phyloP scores from a whole-genome alignment of 2,797 vertebrate species.

The Lutjanus argentimaculatus region DNA sequence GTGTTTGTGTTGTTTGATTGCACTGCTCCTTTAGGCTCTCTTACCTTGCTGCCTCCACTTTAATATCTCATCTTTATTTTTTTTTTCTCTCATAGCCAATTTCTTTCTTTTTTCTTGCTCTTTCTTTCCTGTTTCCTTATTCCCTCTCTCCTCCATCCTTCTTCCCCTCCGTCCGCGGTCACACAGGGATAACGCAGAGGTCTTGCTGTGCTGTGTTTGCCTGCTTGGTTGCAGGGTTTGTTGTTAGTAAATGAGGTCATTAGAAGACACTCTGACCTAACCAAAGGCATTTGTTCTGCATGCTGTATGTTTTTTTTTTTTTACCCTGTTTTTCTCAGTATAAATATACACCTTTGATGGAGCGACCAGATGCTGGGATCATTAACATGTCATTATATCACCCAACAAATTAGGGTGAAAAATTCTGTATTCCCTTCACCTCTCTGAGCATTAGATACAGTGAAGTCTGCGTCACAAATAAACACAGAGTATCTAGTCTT shows the following conservation, averaged over 20 bases:
- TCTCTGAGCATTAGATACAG: constrained; percentile 36
- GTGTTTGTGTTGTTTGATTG: constrained; percentile 70
- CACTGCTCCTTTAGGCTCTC: constrained; percentile 62
- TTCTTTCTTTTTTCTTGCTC: neutral
- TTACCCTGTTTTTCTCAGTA: constrained; percentile 57
- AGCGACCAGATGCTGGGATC: constrained; percentile 58
- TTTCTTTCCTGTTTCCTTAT: constrained; percentile 19
- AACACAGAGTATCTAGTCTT: neutral
- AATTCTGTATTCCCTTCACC: constrained; percentile 14
- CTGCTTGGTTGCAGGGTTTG: constrained; percentile 70
- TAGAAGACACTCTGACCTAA: constrained; percentile 83
- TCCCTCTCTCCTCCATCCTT: constrained; percentile 23
- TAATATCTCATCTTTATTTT: neutral
- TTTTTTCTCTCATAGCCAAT: constrained; percentile 3
- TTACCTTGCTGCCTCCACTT: constrained; percentile 47
- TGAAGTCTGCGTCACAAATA: neutral
- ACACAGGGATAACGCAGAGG: constrained; percentile 63
- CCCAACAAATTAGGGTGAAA: constrained; percentile 51
- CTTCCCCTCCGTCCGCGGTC: constrained; percentile 30
- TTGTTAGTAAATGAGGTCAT: constrained; percentile 82
- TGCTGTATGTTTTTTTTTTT: constrained; percentile 42
- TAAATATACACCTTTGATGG: constrained; percentile 73
- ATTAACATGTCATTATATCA: constrained; percentile 66
- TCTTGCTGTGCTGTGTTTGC: constrained; percentile 69
- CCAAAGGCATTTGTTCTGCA: constrained; percentile 80